Base-by-base conservation (phyloP, 2,888 invertebrate species). In the Limenitis camilla region DNA sequence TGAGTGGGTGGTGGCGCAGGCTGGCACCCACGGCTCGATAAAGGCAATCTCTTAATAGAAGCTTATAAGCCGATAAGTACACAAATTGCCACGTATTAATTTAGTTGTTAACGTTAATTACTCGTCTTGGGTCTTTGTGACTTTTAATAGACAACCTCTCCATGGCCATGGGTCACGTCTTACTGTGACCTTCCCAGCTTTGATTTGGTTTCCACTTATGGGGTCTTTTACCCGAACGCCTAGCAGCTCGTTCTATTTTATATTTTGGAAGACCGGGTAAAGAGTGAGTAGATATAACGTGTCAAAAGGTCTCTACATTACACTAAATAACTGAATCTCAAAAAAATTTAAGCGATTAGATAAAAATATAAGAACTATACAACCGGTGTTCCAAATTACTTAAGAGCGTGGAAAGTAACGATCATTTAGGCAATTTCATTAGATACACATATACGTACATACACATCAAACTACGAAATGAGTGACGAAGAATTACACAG, bases 181-280 rank as follows among this genome's bases (percentile, higher is more conserved):
- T 89, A 86, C 79, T 85, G 91, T 91, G 91, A 91, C 91, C 90
- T 92, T 92, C 81, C 89, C 90, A 90, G 90, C 90, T 90, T 92
- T 92, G 92, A 92, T 93, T 93, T 93, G 93, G 93, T 93, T 93
- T 93, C 92, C 92, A 92, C 90, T 91, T 76, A 89, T 19, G 87
- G 90, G 90, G 88, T 89, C 88, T 83, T 89, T 88, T 78, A 88
- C 89, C 89, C 88, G 87, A 83, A 76, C 73, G 72, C 77, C 76
- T 79, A 76, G 69, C 69, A 72, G 76, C 79, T 81, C 65, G 55
- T 58, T 59, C 68, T 52, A 67, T 72, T 66, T 70, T 69, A 67
- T 63, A 70, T 68, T 61, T 76, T 77, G 76, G 75, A 80, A 80
- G 76, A 83, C 75, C 78, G 76, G 76, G 69, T 68, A 62, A 62